phyloP scores from a whole-genome alignment of 2,888 invertebrate species.

The Shargacucullia verbasci region DNA sequence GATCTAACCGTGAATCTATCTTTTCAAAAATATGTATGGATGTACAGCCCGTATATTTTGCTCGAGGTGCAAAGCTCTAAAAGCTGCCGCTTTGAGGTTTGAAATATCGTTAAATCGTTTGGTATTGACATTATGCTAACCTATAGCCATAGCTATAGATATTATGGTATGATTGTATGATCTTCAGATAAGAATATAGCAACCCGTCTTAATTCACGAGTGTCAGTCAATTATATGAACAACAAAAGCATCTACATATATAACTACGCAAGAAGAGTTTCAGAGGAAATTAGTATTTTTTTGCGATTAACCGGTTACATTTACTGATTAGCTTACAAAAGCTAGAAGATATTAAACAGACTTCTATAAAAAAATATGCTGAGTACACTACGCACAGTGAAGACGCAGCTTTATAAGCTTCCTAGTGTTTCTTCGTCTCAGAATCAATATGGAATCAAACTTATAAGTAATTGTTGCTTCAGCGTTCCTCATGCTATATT shows the following conservation, averaged over 20 bases:
- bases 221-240: too few species aligned
- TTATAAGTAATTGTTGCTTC: conserved; percentile 33
- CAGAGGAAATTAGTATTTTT: too few species aligned
- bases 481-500: conserved; percentile 27
- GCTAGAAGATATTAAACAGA: too few species aligned
- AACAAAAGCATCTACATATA: too few species aligned
- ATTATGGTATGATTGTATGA: background rate
- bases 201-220: background rate
- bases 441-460: conserved; percentile 28
- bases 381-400: too few species aligned
- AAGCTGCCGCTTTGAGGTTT: conserved; percentile 32
- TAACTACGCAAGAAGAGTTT: too few species aligned
- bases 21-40: conserved; percentile 51
- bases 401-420: too few species aligned
- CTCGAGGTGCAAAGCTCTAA: conserved; percentile 40
- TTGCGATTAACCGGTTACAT: too few species aligned
- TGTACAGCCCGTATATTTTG: conserved; percentile 39
- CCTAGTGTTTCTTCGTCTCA: conserved; percentile 3
- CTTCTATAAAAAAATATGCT: too few species aligned
- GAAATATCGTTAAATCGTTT: conserved; percentile 39
- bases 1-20: conserved; percentile 43
- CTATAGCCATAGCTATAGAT: conserved; percentile 7
- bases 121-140: conserved; percentile 29
- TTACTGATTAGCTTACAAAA: too few species aligned
- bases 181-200: background rate